Percentiles rank a stretch among this genome's conserved stretches.
phyloP scores from a whole-genome alignment of 2,888 invertebrate genomes.

The Emmelina monodactyla region DNA sequence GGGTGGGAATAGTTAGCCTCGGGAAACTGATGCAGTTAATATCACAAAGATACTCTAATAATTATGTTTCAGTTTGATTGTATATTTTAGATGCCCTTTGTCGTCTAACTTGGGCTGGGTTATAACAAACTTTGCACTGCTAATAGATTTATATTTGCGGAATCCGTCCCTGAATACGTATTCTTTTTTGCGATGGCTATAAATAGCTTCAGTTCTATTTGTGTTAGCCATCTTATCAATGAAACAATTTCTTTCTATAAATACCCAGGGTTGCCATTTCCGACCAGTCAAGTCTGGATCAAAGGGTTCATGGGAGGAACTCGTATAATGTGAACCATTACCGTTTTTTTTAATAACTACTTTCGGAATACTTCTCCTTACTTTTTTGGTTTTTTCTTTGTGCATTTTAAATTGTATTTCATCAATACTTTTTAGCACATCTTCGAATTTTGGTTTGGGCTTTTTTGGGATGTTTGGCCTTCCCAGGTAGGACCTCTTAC shows the following conservation, averaged over 20 bases:
- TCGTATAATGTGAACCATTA: slow-evolving; percentile 57
- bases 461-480: slow-evolving; percentile 35
- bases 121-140: slow-evolving; percentile 46
- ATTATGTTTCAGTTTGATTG: slow-evolving; percentile 47
- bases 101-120: slow-evolving; percentile 37
- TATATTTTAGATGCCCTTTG: slow-evolving; percentile 48
- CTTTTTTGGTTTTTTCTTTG: slow-evolving; percentile 44
- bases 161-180: slow-evolving; percentile 49
- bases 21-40: slow-evolving; percentile 18
- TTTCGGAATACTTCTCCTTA: slow-evolving; percentile 47
- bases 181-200: slow-evolving; percentile 40
- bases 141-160: slow-evolving; percentile 47
- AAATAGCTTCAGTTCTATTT: slow-evolving; percentile 46
- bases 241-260: slow-evolving; percentile 47
- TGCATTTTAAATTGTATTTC: slow-evolving; percentile 51
- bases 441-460: slow-evolving; percentile 58
- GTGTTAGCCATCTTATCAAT: slow-evolving; percentile 54
- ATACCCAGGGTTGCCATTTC: slow-evolving; percentile 63
- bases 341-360: slow-evolving; percentile 56
- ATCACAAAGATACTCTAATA: slow-evolving; percentile 19
- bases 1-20: slow-evolving; percentile 28
- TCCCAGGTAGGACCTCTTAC: slow-evolving; percentile 22
- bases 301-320: slow-evolving; percentile 31
- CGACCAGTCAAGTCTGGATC: slow-evolving; percentile 57
- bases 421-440: slow-evolving; percentile 59